phyloP scores from a whole-genome alignment of 2,888 invertebrate species.

The Bursaphelenchus okinawaensis region DNA sequence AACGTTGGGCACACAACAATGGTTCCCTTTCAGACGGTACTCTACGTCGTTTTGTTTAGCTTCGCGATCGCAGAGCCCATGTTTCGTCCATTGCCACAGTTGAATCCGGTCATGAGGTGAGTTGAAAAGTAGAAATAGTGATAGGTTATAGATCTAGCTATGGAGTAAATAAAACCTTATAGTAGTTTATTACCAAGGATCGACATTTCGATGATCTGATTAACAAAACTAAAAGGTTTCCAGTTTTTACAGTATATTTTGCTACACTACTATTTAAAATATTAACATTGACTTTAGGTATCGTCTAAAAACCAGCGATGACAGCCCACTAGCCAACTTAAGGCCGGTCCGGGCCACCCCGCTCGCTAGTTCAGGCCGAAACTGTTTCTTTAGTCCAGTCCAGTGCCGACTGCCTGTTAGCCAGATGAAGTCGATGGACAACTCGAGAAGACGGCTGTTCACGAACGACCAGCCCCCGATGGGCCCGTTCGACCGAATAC shows the following conservation, averaged over 20 bases:
- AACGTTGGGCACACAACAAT: background rate
- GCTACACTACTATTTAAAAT: background rate
- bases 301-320: background rate
- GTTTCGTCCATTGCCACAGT: background rate
- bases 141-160: too few species aligned
- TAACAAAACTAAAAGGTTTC: background rate
- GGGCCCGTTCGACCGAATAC: background rate
- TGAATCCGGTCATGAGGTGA: conserved; percentile 3
- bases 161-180: too few species aligned
- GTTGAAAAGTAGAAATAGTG: too few species aligned
- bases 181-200: too few species aligned
- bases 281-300: background rate
- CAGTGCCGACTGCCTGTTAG: conserved; percentile 15
- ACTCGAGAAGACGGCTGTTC: background rate
- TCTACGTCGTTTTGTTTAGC: background rate
- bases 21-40: background rate
- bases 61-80: background rate
- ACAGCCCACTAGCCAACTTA: background rate
- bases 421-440: background rate
- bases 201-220: too few species aligned
- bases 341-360: background rate
- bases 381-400: conserved; percentile 18
- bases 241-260: background rate
- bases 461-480: background rate
- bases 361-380: conserved; percentile 7